A percentile compares a stretch with the other conserved stretches of the same genome.
Conservation (phyloP, 2,797 vertebrate species). For the Clarias fuscus region DNA sequence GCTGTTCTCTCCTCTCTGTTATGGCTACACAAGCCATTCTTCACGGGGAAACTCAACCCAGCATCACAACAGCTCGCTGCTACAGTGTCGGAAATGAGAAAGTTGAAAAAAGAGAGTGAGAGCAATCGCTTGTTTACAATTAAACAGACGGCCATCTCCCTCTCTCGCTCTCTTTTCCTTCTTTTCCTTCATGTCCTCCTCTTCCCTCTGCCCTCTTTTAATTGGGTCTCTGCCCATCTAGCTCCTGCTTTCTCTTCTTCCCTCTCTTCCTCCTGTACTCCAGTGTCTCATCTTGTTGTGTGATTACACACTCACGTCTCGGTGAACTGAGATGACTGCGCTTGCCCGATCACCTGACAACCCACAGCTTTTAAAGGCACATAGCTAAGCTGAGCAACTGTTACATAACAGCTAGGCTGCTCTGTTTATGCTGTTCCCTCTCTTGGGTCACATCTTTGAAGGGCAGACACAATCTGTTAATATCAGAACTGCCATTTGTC, state of each 20-base stretch:
- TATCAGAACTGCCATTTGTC: neutral
- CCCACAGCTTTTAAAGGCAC: slow-evolving; percentile 81
- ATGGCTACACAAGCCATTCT: slow-evolving; percentile 83
- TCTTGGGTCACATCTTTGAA: slow-evolving; percentile 36
- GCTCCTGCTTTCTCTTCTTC: slow-evolving; percentile 37
- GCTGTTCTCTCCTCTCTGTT: slow-evolving; percentile 74
- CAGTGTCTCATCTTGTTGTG: slow-evolving; percentile 48
- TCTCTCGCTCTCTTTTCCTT: slow-evolving; percentile 57
- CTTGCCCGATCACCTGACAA: slow-evolving; percentile 77
- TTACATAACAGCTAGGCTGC: slow-evolving; percentile 66
- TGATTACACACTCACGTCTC: slow-evolving; percentile 46
- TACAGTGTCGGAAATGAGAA: slow-evolving; percentile 30
- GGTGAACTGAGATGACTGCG: slow-evolving; percentile 68
- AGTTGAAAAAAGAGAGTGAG: slow-evolving; percentile 13
- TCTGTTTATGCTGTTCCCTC: slow-evolving; percentile 45
- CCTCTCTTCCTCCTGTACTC: slow-evolving; percentile 19
- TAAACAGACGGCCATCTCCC: slow-evolving; percentile 62
- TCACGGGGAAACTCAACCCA: slow-evolving; percentile 80
- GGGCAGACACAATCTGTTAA: slow-evolving; percentile 23
- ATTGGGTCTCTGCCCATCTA: slow-evolving; percentile 63
- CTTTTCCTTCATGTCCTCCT: slow-evolving; percentile 61
- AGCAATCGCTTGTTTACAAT: slow-evolving; percentile 61
- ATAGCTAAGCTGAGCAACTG: slow-evolving; percentile 63
- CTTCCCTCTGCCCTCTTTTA: slow-evolving; percentile 65
- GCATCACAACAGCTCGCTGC: slow-evolving; percentile 57